Conservation (phyloP, 2,113 vertebrate species). For the Alexandromys fortis region DNA sequence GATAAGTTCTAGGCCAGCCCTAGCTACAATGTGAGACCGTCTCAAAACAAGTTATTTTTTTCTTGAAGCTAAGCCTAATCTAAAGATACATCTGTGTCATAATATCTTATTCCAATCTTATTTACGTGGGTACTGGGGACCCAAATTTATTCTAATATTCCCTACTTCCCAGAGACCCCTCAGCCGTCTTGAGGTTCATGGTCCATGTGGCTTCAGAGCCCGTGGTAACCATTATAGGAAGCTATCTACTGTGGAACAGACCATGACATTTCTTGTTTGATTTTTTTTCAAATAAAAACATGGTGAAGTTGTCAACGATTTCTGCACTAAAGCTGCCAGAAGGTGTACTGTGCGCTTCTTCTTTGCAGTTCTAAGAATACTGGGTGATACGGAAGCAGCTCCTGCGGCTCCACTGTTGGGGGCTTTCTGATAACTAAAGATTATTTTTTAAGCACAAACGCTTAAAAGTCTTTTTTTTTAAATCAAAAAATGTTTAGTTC, state of each 20-base stretch:
- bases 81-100: slow-evolving; percentile 1
- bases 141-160: not conserved
- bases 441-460: slow-evolving; percentile 52
- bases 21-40: not conserved
- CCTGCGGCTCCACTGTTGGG: slow-evolving; percentile 16
- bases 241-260: slow-evolving; percentile 50
- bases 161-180: not conserved
- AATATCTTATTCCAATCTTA: slow-evolving; percentile 45
- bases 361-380: slow-evolving; percentile 52
- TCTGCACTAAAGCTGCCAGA: slow-evolving; percentile 30
- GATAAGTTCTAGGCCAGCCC: not conserved
- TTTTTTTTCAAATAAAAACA: slow-evolving; percentile 61
- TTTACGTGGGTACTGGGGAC: no score
- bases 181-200: not conserved
- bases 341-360: slow-evolving; percentile 35
- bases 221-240: slow-evolving; percentile 4
- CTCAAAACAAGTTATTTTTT: not conserved
- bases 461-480: slow-evolving; percentile 17
- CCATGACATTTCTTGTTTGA: slow-evolving; percentile 46
- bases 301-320: slow-evolving; percentile 38
- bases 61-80: not conserved
- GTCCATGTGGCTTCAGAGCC: not conserved
- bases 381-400: slow-evolving; percentile 43
- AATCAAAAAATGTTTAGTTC: not conserved
- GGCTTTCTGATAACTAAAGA: slow-evolving; percentile 49